phyloP scores from a whole-genome alignment of 1,140 invertebrate species.

The Babylonia areolata region DNA sequence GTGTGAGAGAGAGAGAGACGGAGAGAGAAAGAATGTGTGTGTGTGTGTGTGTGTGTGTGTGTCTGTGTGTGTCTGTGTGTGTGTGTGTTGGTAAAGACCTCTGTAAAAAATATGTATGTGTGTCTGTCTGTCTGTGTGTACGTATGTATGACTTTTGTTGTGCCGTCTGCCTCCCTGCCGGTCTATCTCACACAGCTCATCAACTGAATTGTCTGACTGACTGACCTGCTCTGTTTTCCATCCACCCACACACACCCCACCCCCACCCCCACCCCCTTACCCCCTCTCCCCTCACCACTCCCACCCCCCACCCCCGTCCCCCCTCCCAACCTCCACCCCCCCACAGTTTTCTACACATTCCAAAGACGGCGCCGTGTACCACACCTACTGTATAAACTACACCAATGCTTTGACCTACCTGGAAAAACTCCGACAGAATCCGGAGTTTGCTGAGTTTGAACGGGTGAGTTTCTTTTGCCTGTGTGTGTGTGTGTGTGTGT shows the following conservation, averaged over 20 bases:
- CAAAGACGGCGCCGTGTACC: constrained; percentile 78
- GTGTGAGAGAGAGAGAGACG: too few relatives aligned
- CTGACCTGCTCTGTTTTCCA: too few relatives aligned
- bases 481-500: constrained; percentile 17
- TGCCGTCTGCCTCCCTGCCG: too few relatives aligned
- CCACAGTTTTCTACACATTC: constrained; percentile 73
- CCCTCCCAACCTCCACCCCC: neutral
- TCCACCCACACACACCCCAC: too few relatives aligned
- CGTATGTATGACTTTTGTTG: neutral
- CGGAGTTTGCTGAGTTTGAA: constrained; percentile 82
- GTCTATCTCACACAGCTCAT: too few relatives aligned
- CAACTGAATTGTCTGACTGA: too few relatives aligned
- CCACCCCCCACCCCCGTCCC: too few relatives aligned
- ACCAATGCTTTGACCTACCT: constrained; percentile 81
- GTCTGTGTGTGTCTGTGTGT: neutral
- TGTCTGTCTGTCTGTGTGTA: neutral
- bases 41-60: too few relatives aligned
- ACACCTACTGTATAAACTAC: constrained; percentile 82
- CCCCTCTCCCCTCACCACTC: too few relatives aligned
- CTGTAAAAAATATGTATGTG: neutral
- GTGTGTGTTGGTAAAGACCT: neutral
- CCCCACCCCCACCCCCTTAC: too few relatives aligned
- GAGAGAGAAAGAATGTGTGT: too few relatives aligned
- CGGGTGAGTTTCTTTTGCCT: constrained; percentile 75
- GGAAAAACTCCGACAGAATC: constrained; percentile 79